Conservation (phyloP, 2,113 vertebrate genomes). For the Bostrychus sinensis region DNA sequence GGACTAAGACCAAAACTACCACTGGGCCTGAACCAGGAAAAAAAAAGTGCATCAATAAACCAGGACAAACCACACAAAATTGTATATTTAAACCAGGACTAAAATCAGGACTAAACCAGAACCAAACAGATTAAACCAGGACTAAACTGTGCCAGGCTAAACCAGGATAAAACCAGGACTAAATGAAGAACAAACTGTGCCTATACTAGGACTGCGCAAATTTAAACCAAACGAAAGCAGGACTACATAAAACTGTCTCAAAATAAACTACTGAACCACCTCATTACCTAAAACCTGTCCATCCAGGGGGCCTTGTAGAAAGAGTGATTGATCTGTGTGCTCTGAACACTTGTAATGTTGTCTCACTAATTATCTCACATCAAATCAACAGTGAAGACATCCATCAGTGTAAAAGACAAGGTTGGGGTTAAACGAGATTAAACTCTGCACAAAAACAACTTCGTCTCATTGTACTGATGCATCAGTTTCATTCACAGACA, state of each 20-base stretch:
- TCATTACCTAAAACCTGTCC: constrained; percentile 10
- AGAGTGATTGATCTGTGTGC: constrained; percentile 47
- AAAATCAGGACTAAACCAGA: not conserved
- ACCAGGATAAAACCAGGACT: too few relatives aligned
- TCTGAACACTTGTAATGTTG: constrained; percentile 32
- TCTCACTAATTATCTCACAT: constrained; percentile 48
- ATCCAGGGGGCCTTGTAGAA: constrained; percentile 17
- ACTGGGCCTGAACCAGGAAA: too few relatives aligned
- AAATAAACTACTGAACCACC: not conserved
- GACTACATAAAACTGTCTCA: too few relatives aligned
- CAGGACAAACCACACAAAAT: too few relatives aligned
- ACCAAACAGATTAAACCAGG: too few relatives aligned
- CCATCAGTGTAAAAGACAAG: constrained; percentile 29
- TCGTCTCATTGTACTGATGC: constrained; percentile 26
- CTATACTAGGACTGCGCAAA: too few relatives aligned
- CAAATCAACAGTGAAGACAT: constrained; percentile 47
- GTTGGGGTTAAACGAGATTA: constrained; percentile 37
- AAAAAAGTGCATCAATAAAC: too few relatives aligned
- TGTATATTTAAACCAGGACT: too few relatives aligned
- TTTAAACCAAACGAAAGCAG: too few relatives aligned
- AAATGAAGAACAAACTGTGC: too few relatives aligned
- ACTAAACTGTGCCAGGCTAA: too few relatives aligned
- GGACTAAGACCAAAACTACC: too few relatives aligned
- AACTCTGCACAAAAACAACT: constrained; percentile 28
- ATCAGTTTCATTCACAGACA: constrained; percentile 45